Base-by-base conservation (phyloP, 1,140 invertebrate genomes). In the Babylonia areolata region DNA sequence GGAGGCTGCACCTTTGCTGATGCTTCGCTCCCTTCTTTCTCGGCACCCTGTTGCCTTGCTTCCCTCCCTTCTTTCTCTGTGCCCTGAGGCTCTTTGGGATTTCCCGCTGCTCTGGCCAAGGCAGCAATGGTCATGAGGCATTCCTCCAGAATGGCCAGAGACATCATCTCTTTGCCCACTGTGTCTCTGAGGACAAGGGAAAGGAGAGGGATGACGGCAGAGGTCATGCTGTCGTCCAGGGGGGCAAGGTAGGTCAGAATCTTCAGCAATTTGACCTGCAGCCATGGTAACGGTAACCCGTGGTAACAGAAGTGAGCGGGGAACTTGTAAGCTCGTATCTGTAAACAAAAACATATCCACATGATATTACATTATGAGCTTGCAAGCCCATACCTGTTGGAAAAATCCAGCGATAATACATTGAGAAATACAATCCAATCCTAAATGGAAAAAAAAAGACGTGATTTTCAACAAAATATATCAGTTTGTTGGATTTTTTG, bases 211-310 rank as follows among this genome's bases (percentile, higher is more conserved):
- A 88, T 88, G 33, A 93, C 86, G n/a, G 77, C 0, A 31, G 84
- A 33, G 69, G 88, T 88, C 37, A 89, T 35, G 23, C 89, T 88
- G 77, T 89, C 39, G 64, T 90, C 88, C 17, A 84, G 85, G 11
- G 51, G 31, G n/a, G 89, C 92, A 20, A 94, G 88, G 69, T 79
- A 11, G n/a, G 90, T 88, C 3, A 93, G 83, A 3, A 91, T 85
- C 85, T 89, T 89, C 3, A 94, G 87, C 20, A 94, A 51, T 37
- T 89, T 86, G 35, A 94, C 91, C 85, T 93, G 92, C 69, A 93
- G 85, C 94, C 94, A 94, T 39, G 93, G 94, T 73, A 90, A 90
- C 31, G 93, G 93, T 79, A 94, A 89, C 71, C 89, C 90, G 87
- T 93, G 92, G 86, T 92, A 93, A 73, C 92, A 90, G 89, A 90